Base-by-base conservation (phyloP, 2,113 vertebrate species). In the Anolis sagrei region DNA sequence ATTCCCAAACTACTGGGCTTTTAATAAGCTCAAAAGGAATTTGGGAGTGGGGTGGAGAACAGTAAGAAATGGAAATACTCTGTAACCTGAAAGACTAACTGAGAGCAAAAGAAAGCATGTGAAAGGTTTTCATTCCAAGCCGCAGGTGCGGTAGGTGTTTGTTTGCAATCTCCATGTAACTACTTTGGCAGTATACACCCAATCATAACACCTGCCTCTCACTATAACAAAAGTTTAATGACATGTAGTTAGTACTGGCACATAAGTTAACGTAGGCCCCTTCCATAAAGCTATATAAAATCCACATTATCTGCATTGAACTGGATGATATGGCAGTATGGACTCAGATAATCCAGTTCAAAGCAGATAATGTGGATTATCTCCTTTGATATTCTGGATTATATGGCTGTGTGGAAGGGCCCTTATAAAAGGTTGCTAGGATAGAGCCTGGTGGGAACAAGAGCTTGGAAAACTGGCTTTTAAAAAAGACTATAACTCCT, bases 1-100 rank as follows among this genome's bases (percentile, higher is more conserved):
- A 92, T 90, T 92, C 83, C 77, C 87, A 89, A 66, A 87, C 84
- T 92, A 91, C 34, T 86, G 82, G 51, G 34, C 81, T 93, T 90
- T 86, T 87, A 74, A 89, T 90, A 87, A 90, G 87, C 54, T 25
- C 36, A 74, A 1, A 39, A 29, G n/a, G 27, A 16, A 27, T 81
- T 18, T 7, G 32, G 16, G 36, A 11, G 21, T 51, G 49, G 34
- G 62, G 48, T 51, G 83, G 49, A 32, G 69, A 58, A 78, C 51
- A 0, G 0, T 81, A 74, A 90, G 86, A 88, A n/a, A 27, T 66
- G 79, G 85, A 89, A 76, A 34, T 79, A 0, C 49, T 73, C 69
- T 83, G 7, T 70, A 86, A 49, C 36, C 39, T 68, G 72, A 11
- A 39, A 29, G 16, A 29, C 13, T 34, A 74, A 32, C 14, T 72